Percentiles rank a stretch among this genome's conserved stretches.
These are phyloP conservation scores for Sebastolobus altivelis DNA, from an alignment of 2,797 vertebrate species.

Conservation along the genomic window DNA sequence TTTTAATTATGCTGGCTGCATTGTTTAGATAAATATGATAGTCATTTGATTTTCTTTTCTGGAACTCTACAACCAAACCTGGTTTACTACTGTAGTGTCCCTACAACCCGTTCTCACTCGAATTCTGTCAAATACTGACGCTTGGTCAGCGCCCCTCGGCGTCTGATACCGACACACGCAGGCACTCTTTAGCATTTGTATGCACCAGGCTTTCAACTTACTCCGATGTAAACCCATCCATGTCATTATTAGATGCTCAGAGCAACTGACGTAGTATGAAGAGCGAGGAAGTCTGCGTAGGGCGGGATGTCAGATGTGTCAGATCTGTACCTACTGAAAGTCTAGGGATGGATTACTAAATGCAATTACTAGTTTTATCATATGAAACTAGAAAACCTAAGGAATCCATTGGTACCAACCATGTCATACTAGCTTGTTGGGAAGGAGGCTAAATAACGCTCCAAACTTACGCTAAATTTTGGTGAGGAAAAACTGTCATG, in stretches of 20 bases:
- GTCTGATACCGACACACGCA: neutral
- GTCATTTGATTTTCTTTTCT: conserved; percentile 3
- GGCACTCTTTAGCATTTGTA: neutral
- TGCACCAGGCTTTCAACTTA: neutral
- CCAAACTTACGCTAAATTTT: too few relatives aligned
- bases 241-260: neutral
- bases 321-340: neutral
- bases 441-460: too few relatives aligned
- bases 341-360: too few relatives aligned
- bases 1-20: neutral
- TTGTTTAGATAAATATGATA: neutral
- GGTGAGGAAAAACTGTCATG: too few relatives aligned
- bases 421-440: too few relatives aligned
- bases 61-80: neutral
- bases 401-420: too few relatives aligned
- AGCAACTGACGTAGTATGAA: neutral
- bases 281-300: neutral
- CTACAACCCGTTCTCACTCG: too few relatives aligned
- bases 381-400: too few relatives aligned
- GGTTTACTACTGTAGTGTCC: neutral
- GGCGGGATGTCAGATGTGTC: neutral
- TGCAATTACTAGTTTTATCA: neutral
- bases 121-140: too few relatives aligned
- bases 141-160: too few relatives aligned
- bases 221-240: neutral